Evolutionary conservation across 2,888 invertebrate species (phyloP), one percentile per base, ranked within the genome.

Genomic region (Chalcosyrphus nemorum): DNA sequence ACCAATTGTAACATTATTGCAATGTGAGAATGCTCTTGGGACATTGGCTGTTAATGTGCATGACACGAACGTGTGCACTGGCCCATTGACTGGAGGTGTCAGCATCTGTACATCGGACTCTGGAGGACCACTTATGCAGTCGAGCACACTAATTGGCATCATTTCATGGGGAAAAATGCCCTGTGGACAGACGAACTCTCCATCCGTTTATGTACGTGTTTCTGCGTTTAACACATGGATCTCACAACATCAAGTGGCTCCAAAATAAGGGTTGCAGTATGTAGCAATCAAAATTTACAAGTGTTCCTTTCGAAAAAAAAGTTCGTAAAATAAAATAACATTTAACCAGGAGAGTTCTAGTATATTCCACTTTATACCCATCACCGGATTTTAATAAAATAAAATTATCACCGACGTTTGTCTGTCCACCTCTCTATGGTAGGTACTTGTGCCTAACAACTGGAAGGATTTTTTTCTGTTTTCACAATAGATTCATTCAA

Each of bases 131-230:
- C 82, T 91, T 6, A 89, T 91, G 35, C 90, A 91, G 75, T 66
- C 56, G 9, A 72, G 35, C 32, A 74, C 78, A 38, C 89, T 89
- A 86, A 88, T 93, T 72, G 93, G 93, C 78, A 89, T 93, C 54
- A 92, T 93, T n/a, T 93, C 93, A 4, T 93, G 93, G 93, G 93
- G 92, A 15, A 86, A 89, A 68, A 89, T 89, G 77, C 93, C 92
- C 0, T 93, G 93, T 84, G 92, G 92, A 2, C 88, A 88, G 24
- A 87, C 87, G 52, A 90, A 90, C 59, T 88, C 90, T 1, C 93
- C 93, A 1, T 92, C 93, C 0, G 92, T 93, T 3, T 93, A 92
- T 89, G 92, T 92, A 2, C 90, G 92, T n/a, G 92, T 92, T 2
- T 91, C 93, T 0, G 91, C 92, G 1, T 93, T 92, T 87, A 87